These are phyloP conservation scores for Lates calcarifer DNA, from an alignment of 2,113 vertebrate species.

Conservation along the genomic window DNA sequence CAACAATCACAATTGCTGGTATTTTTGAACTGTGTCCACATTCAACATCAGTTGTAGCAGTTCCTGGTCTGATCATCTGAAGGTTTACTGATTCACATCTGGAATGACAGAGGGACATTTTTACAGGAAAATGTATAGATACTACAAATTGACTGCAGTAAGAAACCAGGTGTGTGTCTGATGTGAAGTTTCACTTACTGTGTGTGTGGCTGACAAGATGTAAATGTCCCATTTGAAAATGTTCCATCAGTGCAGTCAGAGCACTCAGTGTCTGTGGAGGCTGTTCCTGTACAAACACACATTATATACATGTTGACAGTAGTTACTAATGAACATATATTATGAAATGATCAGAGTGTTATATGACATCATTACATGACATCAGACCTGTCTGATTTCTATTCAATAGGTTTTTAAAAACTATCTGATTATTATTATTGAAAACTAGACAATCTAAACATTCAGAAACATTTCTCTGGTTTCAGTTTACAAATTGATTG, in stretches of 20 bases:
- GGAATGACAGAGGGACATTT: constrained; percentile 8
- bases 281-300: constrained; percentile 26
- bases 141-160: background rate
- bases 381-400: background rate
- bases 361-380: background rate
- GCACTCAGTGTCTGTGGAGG: constrained; percentile 32
- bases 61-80: constrained; percentile 26
- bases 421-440: too few relatives aligned
- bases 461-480: too few relatives aligned
- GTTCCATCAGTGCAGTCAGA: constrained; percentile 38
- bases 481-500: too few relatives aligned
- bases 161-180: background rate
- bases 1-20: fast-evolving
- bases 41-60: constrained; percentile 23
- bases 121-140: background rate
- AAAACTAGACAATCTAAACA: too few relatives aligned
- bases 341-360: background rate
- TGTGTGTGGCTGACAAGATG: constrained; percentile 48
- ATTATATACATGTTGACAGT: background rate
- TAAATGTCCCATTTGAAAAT: constrained; percentile 49
- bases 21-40: background rate
- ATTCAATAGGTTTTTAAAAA: too few relatives aligned
- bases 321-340: background rate
- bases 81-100: constrained; percentile 25
- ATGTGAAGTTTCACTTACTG: constrained; percentile 40